Conservation (phyloP, 2,888 invertebrate genomes). For the Clunio marinus region DNA sequence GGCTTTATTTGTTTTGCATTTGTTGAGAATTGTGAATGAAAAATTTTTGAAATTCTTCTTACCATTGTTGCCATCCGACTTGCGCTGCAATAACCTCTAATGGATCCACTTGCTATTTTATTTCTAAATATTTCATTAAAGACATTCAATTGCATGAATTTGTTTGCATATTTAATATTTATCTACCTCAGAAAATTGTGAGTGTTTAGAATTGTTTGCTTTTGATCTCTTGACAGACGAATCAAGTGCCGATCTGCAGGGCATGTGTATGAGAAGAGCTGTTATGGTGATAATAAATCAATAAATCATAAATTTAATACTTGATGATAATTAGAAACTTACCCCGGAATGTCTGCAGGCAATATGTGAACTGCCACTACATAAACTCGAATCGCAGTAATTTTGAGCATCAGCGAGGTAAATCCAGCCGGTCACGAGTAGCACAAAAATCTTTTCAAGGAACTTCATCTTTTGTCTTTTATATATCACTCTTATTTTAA, state of each 20-base stretch:
- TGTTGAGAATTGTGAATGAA: too few relatives aligned
- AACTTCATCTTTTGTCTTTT: constrained; percentile 14
- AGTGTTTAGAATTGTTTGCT: constrained; percentile 22
- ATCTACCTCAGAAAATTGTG: constrained; percentile 28
- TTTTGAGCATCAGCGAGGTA: not conserved
- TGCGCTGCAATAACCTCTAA: constrained; percentile 25
- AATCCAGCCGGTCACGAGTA: not conserved
- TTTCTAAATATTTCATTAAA: constrained; percentile 1
- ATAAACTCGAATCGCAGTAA: constrained; percentile 32
- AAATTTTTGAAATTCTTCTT: too few relatives aligned
- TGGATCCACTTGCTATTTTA: constrained; percentile 28
- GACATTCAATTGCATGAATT: not conserved
- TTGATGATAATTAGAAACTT: constrained; percentile 14
- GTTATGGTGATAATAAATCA: not conserved
- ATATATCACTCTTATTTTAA: too few relatives aligned
- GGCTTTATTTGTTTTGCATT: too few relatives aligned
- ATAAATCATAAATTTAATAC: not conserved
- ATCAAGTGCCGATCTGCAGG: constrained; percentile 24
- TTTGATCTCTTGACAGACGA: constrained; percentile 1
- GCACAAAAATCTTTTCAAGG: not conserved
- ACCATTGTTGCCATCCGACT: constrained; percentile 31
- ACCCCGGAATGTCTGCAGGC: constrained; percentile 26
- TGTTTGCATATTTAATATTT: not conserved
- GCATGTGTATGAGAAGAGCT: constrained; percentile 21
- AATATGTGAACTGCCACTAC: constrained; percentile 20